phyloP scores from a whole-genome alignment of 2,113 vertebrate species.

The Bubo blakistoni region DNA sequence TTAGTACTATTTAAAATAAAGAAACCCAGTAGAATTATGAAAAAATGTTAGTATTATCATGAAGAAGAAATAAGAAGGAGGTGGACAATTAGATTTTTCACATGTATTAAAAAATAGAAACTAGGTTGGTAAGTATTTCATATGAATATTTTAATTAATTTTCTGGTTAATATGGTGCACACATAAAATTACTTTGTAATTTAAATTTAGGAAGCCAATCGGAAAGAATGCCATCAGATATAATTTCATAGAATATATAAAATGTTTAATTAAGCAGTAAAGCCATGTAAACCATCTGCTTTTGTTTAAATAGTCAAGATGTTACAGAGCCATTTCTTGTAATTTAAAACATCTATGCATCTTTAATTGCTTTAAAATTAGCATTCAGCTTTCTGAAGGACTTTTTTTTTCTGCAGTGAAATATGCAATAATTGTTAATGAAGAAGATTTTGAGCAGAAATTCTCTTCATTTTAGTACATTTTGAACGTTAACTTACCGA shows the following conservation, averaged over 20 bases:
- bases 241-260: background rate
- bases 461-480: background rate
- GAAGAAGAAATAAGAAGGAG: background rate
- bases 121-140: background rate
- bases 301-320: constrained; percentile 44
- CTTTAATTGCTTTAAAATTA: constrained; percentile 47
- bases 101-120: background rate
- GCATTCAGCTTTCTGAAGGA: background rate
- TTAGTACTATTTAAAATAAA: background rate
- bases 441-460: background rate
- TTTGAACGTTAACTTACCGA: background rate
- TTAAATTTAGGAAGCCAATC: background rate
- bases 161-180: background rate
- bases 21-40: background rate
- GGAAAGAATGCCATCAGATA: background rate
- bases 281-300: constrained; percentile 41
- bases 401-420: background rate
- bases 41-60: background rate
- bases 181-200: background rate
- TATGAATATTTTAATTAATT: background rate
- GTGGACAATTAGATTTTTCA: background rate
- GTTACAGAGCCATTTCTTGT: constrained; percentile 5
- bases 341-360: constrained; percentile 14
- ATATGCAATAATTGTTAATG: constrained; percentile 4
- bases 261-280: constrained; percentile 50